phyloP scores from a whole-genome alignment of 30 jellyfish, hydroid and myxozoan species.

The Mastigias papua region DNA sequence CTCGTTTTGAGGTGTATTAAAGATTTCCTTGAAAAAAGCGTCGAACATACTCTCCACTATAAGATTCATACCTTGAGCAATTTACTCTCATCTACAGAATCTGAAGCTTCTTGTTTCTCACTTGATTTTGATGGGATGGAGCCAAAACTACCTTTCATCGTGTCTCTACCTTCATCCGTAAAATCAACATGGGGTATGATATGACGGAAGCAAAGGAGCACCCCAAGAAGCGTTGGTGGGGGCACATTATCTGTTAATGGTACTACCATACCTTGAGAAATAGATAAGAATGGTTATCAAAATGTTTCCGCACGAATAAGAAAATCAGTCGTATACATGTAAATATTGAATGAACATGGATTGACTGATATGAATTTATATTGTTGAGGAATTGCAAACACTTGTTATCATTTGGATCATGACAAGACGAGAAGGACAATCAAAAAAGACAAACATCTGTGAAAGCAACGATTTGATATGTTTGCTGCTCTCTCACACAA shows the following conservation, averaged over 20 bases:
- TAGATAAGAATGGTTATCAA: background rate
- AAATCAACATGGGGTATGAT: conserved; percentile 84
- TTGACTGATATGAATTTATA: too few species aligned
- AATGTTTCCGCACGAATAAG: too few species aligned
- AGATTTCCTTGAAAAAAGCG: background rate
- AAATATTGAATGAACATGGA: too few species aligned
- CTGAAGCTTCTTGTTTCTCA: conserved; percentile 42
- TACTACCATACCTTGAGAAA: conserved; percentile 78
- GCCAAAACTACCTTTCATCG: conserved; percentile 93
- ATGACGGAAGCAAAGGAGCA: conserved; percentile 88
- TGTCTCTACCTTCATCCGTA: conserved; percentile 35
- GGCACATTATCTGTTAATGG: conserved; percentile 86
- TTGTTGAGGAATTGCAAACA: too few species aligned
- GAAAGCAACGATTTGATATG: too few species aligned
- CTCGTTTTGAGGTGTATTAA: too few species aligned
- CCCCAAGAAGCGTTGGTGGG: conserved; percentile 88
- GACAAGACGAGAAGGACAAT: too few species aligned
- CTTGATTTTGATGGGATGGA: conserved; percentile 23
- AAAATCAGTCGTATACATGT: too few species aligned
- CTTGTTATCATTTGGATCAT: too few species aligned
- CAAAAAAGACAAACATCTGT: too few species aligned
- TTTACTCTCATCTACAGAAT: conserved; percentile 74
- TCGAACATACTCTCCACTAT: background rate
- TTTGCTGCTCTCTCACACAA: too few species aligned
- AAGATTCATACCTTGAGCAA: conserved; percentile 66